phyloP scores from a whole-genome alignment of 35 echinoderm and acorn worm species.

The Patiria miniata region DNA sequence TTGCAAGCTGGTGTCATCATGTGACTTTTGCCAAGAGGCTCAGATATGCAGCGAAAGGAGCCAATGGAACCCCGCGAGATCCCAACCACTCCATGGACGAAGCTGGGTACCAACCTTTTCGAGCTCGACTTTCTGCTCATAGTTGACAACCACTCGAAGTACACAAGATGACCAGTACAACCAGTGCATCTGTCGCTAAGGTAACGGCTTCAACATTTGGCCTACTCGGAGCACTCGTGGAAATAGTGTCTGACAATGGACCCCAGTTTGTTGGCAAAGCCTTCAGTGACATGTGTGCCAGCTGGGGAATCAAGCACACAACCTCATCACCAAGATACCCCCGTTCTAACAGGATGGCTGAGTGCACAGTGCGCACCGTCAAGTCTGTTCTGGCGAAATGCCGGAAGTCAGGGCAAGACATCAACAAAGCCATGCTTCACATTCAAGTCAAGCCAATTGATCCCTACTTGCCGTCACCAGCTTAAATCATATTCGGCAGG shows the following conservation, averaged over 20 bases:
- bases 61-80: slow-evolving; percentile 33
- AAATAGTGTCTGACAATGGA: slow-evolving; percentile 67
- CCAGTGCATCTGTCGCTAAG: slow-evolving; percentile 40
- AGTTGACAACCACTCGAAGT: slow-evolving; percentile 74
- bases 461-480: slow-evolving; percentile 42
- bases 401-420: slow-evolving; percentile 49
- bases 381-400: slow-evolving; percentile 65
- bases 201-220: slow-evolving; percentile 38
- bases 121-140: slow-evolving; percentile 43
- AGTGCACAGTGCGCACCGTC: slow-evolving; percentile 59
- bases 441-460: slow-evolving; percentile 56
- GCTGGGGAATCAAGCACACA: slow-evolving; percentile 63
- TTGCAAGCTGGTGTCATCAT: slow-evolving; percentile 28
- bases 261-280: slow-evolving; percentile 53
- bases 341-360: slow-evolving; percentile 53
- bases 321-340: slow-evolving; percentile 62
- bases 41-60: slow-evolving; percentile 44
- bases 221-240: slow-evolving; percentile 49
- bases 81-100: slow-evolving; percentile 42
- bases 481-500: slow-evolving; percentile 53
- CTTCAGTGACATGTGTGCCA: slow-evolving; percentile 51
- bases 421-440: slow-evolving; percentile 47
- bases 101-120: not conserved
- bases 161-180: slow-evolving; percentile 35
- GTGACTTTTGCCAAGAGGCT: not conserved